Evolutionary conservation across 2,888 invertebrate genomes (phyloP), one percentile per base, ranked within the genome.

Genomic region (Hermaeophaga mercurialis): DNA sequence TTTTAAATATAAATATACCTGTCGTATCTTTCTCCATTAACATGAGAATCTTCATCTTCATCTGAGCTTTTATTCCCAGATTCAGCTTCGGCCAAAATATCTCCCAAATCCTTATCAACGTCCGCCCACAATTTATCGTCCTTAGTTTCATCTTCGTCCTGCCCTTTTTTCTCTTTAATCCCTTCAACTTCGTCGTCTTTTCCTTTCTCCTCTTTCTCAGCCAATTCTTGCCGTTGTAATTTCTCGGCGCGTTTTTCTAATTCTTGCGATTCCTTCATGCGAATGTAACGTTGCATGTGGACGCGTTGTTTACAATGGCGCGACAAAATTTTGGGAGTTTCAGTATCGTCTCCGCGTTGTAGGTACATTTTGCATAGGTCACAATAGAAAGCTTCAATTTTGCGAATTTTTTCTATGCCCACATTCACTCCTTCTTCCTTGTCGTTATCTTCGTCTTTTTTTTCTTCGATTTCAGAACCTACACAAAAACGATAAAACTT

Each of bases 41-140:
- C 85, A 53, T 71, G 68, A 9, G 73, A 74, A 66, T 87, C 87
- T 62, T 87, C 88, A 63, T 86, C 89, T 64, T 88, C 89, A 62
- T 85, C 86, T 36, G 85, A 86, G 1, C 80, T 80, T 56, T 81
- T 82, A 31, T 74, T 76, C 0, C 86, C 84, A 0, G 80, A 79
- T 62, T 85, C 87, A 15, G 73, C 86, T 72, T 86, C 87, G 9
- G 88, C 83, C 26, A 91, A 78, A 49, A 91, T 80, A 70, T 90
- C 90, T 3, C 90, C 89, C 58, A 91, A 81, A 74, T 90, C 90
- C 71, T 90, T 90, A 73, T 90, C 90, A 22, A 90, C 89, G 74
- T 90, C 90, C 18, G 88, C 89, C 90, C 90, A 90, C 53, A 89
- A 70, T 69, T 89, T 88, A 66, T 89, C 89, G 66, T 87, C 86